Evolutionary conservation across 2,797 vertebrate species (phyloP), one percentile per base, ranked within the genome.

Genomic region (Myotis pilosus): DNA sequence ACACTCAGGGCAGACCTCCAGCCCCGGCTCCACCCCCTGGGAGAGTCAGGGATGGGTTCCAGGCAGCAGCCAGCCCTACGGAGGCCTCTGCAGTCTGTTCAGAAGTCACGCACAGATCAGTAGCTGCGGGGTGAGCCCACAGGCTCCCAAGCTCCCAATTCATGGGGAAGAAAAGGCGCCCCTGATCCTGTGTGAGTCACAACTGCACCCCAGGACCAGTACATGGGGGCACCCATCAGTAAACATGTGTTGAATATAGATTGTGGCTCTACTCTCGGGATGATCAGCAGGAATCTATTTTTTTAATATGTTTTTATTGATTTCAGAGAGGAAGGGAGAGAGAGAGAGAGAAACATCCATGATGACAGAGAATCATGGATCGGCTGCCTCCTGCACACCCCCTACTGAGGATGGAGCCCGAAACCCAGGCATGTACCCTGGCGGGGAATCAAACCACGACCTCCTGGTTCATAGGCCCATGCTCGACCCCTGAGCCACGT

Each of bases 1-100:
- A 85, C 36, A 55, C 62, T 90, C 90, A 85, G 44, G 60, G 55
- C 72, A 71, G 51, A 82, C 41, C 47, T 93, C 68, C 51, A 93
- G 41, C 6, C 38, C 3, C 55, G 53, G 81, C 44, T 83, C 25
- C 1, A 84, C 3, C 78, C 78, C 19, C 55, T 30, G 30, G 92
- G 19, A 75, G 38, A 85, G 93, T 15, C 2, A 69, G 68, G 44
- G 38, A n/a, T 19, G 62, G 33, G 30, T 17, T 62, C 28, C 51
- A 76, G 51, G 66, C n/a, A 33, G 57, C 44, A 38, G 75, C 53
- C 53, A 89, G 82, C 15, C 76, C 36, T 68, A 68, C 12, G 36
- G 38, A 51, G 47, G 68, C 15, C 1, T 69, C 22, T 53, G 30
- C 22, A 19, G 12, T 49, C 44, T 51, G 10, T 44, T 20, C 6